A percentile compares a stretch with the other conserved stretches of the same genome.
Conservation (phyloP, 2,888 invertebrate species). For the Catotricha subobsoleta region DNA sequence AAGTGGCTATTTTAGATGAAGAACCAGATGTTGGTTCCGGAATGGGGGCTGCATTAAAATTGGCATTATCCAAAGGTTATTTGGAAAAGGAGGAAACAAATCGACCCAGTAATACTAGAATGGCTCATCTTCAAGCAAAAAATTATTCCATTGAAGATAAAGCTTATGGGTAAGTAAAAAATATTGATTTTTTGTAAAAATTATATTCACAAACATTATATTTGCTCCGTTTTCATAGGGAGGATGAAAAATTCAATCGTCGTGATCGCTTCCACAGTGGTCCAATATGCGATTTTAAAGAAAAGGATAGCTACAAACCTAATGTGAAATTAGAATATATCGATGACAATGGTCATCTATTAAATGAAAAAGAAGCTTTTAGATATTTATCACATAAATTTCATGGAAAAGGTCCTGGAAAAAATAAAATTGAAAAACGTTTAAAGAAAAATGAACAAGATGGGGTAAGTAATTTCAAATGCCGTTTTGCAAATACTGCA, state of each 20-base stretch:
- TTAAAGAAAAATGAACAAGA: slow-evolving; percentile 89
- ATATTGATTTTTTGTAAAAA: background rate
- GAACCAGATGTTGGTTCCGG: slow-evolving; percentile 88
- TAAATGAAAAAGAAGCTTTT: slow-evolving; percentile 93
- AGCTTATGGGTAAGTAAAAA: slow-evolving; percentile 38
- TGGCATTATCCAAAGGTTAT: slow-evolving; percentile 89
- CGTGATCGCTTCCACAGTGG: slow-evolving; percentile 58
- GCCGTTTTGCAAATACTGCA: background rate
- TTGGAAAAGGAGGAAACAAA: slow-evolving; percentile 65
- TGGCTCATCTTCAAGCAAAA: slow-evolving; percentile 58
- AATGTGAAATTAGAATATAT: slow-evolving; percentile 92
- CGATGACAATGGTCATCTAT: slow-evolving; percentile 84
- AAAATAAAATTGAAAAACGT: slow-evolving; percentile 94
- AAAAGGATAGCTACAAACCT: slow-evolving; percentile 78
- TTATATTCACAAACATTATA: background rate
- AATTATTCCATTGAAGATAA: slow-evolving; percentile 69
- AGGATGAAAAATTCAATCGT: slow-evolving; percentile 60
- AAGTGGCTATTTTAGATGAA: slow-evolving; percentile 49
- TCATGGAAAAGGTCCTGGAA: slow-evolving; percentile 98
- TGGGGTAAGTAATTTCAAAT: slow-evolving; percentile 38
- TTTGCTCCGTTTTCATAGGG: slow-evolving; percentile 30
- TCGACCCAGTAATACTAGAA: slow-evolving; percentile 48
- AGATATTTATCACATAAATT: slow-evolving; percentile 93
- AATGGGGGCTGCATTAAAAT: slow-evolving; percentile 72
- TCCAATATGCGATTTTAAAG: slow-evolving; percentile 79